phyloP scores from a whole-genome alignment of 1,140 invertebrate species.

The Paramacrobiotus metropolitanus region DNA sequence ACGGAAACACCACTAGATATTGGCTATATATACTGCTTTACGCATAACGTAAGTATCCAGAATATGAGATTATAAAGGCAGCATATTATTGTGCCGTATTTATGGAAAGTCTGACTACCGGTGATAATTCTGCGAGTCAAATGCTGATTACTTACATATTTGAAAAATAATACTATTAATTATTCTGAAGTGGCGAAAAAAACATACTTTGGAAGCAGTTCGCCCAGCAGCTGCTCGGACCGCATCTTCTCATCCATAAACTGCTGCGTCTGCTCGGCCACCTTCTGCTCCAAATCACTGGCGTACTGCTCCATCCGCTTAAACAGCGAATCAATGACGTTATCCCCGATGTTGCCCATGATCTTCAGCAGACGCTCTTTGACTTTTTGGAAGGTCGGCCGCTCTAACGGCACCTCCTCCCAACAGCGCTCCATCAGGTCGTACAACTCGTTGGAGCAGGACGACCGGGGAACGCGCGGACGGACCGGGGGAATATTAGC shows the following conservation, averaged over 20 bases:
- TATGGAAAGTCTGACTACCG: no score
- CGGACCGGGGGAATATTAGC: not conserved
- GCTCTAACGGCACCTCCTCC: not conserved
- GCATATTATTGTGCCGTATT: no score
- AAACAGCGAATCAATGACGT: constrained; percentile 38
- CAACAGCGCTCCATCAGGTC: not conserved
- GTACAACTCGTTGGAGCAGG: not conserved
- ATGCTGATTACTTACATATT: no score
- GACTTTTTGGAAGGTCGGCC: not conserved
- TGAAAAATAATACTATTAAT: no score
- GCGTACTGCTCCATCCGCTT: not conserved
- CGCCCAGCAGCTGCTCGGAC: constrained; percentile 67
- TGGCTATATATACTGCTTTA: no score
- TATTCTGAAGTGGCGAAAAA: no score
- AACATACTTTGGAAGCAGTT: constrained; percentile 78
- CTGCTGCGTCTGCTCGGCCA: not conserved
- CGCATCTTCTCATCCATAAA: not conserved
- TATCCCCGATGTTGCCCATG: constrained; percentile 75
- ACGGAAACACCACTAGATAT: no score
- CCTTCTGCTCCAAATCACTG: not conserved
- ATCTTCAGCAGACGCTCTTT: constrained; percentile 22
- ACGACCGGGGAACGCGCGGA: not conserved
- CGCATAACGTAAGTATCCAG: no score
- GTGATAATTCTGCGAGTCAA: no score
- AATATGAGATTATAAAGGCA: no score